Base-by-base conservation (phyloP, 1,140 invertebrate genomes). In the Berghia stephanieae region DNA sequence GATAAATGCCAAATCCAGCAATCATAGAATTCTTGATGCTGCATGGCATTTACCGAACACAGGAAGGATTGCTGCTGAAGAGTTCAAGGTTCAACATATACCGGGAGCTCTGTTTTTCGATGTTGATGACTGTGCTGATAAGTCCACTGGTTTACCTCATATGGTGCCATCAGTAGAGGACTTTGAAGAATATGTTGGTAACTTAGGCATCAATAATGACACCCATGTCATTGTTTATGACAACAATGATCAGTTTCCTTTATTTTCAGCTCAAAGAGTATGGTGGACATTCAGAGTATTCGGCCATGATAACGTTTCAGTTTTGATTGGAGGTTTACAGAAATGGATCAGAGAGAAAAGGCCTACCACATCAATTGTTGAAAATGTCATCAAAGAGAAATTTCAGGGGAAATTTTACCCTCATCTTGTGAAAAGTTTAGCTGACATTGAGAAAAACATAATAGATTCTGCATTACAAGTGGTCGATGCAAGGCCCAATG, bases 151-250 rank as follows among this genome's bases (percentile, higher is more conserved):
- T 36, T 34, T 77, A 10, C 71, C 76, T 21, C 85, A 88, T 46
- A 86, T 86, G 85, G 63, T 88, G 8, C 87, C 88, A 24, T 74
- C 81, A 31, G 60, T 76, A 44, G 24, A 80, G 52, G 73, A 84
- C 21, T 89, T 89, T 83, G 83, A 82, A 73, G 55, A 79, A 16
- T 88, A 87, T 82, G 86, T 88, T 6, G 84, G 86, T 38, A 79
- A 80, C 36, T 55, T 89, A 21, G 88, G 88, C 5, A 87, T 89
- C n/a, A 77, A 75, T 46, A 86, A 86, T 72, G 63, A 86, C 18
- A 87, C 86, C 0, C 85, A 87, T 75, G 86, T 89, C 60, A 75
- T 88, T 68, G 83, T 89, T 13, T 89, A 89, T 82, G 87, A 89
- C 72, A 85, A 81, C 34, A 83, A 85, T 77, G 77, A 81, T 40